Evolutionary conservation across 1,140 invertebrate genomes (phyloP).

Genomic region (Pseudomyrmex sp.): DNA sequence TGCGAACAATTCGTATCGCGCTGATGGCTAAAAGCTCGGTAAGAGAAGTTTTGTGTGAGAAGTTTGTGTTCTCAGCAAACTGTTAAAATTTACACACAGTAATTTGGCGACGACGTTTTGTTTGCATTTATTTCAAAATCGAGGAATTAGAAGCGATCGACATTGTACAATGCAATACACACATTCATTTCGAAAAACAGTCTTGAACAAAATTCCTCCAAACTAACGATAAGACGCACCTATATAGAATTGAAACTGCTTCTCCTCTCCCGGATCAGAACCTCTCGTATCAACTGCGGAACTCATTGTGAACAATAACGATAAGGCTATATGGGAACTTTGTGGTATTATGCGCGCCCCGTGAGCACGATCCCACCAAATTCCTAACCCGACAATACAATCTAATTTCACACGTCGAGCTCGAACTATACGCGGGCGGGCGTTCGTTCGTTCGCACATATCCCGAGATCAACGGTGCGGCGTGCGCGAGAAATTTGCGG

Average conservation of each 20-base stretch:
- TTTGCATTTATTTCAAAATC: too few species aligned
- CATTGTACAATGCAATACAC: too few species aligned
- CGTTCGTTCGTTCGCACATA: constrained; percentile 4
- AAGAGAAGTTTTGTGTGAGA: not conserved
- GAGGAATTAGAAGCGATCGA: too few species aligned
- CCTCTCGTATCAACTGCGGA: constrained; percentile 19
- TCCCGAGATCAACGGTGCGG: constrained; percentile 42
- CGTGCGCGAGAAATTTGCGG: constrained; percentile 41
- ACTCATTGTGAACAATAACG: constrained; percentile 37
- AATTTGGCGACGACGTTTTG: too few species aligned
- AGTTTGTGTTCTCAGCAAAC: too few species aligned
- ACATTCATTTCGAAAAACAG: too few species aligned
- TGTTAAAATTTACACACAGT: too few species aligned
- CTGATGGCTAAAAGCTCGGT: not conserved
- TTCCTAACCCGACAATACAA: constrained; percentile 36
- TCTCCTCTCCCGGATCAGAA: too few species aligned
- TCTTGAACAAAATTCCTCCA: too few species aligned
- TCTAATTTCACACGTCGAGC: constrained; percentile 50
- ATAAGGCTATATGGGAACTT: constrained; percentile 47
- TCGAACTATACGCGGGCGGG: not conserved
- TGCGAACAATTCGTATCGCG: constrained; percentile 1
- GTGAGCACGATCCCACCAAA: constrained; percentile 11
- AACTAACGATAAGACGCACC: too few species aligned
- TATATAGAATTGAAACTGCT: too few species aligned
- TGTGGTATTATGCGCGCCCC: constrained; percentile 22